Percentiles rank a stretch among this genome's conserved stretches.
Conservation (phyloP, 2,888 invertebrate genomes). For the Cremastinae sp. region DNA sequence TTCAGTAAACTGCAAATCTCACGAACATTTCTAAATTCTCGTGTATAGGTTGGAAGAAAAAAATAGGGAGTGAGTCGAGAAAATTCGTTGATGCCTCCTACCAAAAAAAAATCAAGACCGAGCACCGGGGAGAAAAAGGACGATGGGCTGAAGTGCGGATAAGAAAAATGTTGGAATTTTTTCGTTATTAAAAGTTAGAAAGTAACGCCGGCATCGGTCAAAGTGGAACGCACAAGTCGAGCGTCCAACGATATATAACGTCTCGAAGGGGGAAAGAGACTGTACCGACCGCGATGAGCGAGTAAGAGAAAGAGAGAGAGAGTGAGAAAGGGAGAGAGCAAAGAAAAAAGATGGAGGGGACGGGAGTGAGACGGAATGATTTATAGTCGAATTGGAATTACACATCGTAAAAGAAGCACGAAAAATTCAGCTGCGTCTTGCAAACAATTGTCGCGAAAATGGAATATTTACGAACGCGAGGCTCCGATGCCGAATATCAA, state of each 20-base stretch:
- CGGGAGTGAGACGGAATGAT: slow-evolving; percentile 30
- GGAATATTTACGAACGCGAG: slow-evolving; percentile 18
- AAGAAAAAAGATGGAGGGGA: slow-evolving; percentile 40
- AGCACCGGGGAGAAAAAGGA: slow-evolving; percentile 57
- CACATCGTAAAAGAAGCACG: slow-evolving; percentile 14
- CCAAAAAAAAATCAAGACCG: slow-evolving; percentile 45
- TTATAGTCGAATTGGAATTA: slow-evolving; percentile 17
- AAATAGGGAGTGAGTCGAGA: slow-evolving; percentile 44
- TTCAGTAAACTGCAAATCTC: too few species aligned
- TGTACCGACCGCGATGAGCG: slow-evolving; percentile 47
- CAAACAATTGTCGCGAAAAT: background rate
- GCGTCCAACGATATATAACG: slow-evolving; percentile 56
- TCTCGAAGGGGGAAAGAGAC: slow-evolving; percentile 46
- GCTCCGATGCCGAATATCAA: slow-evolving; percentile 15
- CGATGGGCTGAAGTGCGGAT: slow-evolving; percentile 45
- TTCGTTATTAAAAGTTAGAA: slow-evolving; percentile 61
- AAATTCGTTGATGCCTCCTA: background rate
- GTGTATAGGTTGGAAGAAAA: too few species aligned
- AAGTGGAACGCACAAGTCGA: slow-evolving; percentile 62
- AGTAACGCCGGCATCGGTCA: slow-evolving; percentile 62
- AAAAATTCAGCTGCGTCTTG: slow-evolving; percentile 13
- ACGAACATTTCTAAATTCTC: too few species aligned
- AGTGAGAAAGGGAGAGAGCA: slow-evolving; percentile 47
- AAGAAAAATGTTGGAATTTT: slow-evolving; percentile 53
- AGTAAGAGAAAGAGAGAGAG: slow-evolving; percentile 44